Conservation (phyloP, 2,797 vertebrate genomes). For the Lithobates sylvaticus region DNA sequence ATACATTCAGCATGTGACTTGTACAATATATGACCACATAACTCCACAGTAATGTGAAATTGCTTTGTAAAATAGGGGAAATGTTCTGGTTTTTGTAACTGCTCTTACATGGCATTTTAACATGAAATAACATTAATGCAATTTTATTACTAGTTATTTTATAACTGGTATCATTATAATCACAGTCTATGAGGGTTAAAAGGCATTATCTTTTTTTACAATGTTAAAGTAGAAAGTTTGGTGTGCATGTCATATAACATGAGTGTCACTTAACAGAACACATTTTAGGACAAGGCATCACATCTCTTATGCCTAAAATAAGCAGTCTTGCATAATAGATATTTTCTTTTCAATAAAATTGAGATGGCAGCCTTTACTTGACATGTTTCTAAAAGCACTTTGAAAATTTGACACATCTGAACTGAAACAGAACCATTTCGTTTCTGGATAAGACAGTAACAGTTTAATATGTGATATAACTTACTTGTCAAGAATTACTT, state of each 20-base stretch:
- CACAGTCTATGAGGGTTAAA: too few species aligned
- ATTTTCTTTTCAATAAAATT: background rate
- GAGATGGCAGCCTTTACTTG: background rate
- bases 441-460: background rate
- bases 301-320: slow-evolving; percentile 23
- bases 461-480: background rate
- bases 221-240: slow-evolving; percentile 3
- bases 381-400: slow-evolving; percentile 16
- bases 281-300: background rate
- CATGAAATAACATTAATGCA: too few species aligned
- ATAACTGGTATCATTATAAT: too few species aligned
- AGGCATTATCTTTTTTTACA: background rate
- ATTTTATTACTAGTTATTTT: too few species aligned
- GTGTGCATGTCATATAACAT: slow-evolving; percentile 9
- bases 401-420: slow-evolving; percentile 15
- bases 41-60: too few species aligned
- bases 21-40: too few species aligned
- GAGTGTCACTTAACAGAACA: slow-evolving; percentile 6
- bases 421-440: slow-evolving; percentile 6
- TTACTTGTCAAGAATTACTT: background rate
- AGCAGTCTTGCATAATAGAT: slow-evolving; percentile 22
- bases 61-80: too few species aligned
- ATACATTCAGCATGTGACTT: too few species aligned
- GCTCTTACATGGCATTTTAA: too few species aligned
- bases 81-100: too few species aligned